These are phyloP conservation scores for Melanotaenia trifasciata DNA, from an alignment of 2,797 vertebrate genomes.

Conservation along the genomic window DNA sequence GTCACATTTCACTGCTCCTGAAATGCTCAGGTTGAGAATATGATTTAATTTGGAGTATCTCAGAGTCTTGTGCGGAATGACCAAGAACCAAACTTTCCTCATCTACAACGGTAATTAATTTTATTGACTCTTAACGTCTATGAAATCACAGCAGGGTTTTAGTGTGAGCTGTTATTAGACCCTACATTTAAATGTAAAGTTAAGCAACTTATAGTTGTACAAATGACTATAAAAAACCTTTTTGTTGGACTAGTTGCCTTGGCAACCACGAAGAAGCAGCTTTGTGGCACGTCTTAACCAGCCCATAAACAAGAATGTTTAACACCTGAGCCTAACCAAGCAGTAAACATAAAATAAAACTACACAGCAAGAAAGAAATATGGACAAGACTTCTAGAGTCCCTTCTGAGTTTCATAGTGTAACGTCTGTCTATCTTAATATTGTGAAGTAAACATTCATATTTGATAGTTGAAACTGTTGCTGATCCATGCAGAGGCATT, in stretches of 20 bases:
- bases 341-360: background rate
- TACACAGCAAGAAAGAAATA: background rate
- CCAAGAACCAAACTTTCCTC: background rate
- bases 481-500: conserved; percentile 73
- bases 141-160: background rate
- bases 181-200: background rate
- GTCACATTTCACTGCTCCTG: background rate
- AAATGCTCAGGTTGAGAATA: background rate
- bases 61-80: background rate
- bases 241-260: background rate
- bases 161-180: background rate
- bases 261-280: background rate
- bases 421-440: conserved; percentile 29
- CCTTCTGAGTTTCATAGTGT: conserved; percentile 2
- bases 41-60: background rate
- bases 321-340: background rate
- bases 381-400: background rate
- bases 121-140: background rate
- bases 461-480: conserved; percentile 51
- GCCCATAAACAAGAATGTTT: background rate
- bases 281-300: background rate
- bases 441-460: conserved; percentile 63
- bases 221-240: background rate
- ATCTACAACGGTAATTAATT: background rate
- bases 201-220: background rate